Conservation (phyloP, 2,888 invertebrate species). For the Erebia palarica region DNA sequence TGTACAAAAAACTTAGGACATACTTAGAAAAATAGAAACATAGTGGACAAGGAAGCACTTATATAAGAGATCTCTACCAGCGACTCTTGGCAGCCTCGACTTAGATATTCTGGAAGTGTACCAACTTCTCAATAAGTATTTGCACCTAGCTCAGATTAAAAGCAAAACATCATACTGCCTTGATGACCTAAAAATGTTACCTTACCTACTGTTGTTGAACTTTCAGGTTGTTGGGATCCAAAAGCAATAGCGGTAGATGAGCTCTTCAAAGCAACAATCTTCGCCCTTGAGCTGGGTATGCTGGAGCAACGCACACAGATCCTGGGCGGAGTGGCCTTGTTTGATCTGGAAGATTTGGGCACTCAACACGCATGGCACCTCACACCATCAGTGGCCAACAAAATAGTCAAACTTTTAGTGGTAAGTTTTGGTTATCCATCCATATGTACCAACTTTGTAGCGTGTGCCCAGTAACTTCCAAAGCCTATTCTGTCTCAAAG, state of each 20-base stretch:
- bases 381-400: constrained; percentile 36
- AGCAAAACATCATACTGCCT: not conserved
- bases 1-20: too few species aligned
- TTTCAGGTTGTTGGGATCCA: constrained; percentile 88
- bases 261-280: constrained; percentile 85
- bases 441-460: too few species aligned
- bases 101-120: too few species aligned
- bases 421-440: constrained; percentile 64
- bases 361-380: constrained; percentile 88
- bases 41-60: too few species aligned
- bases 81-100: too few species aligned
- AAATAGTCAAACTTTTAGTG: constrained; percentile 61
- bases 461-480: too few species aligned
- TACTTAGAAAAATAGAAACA: too few species aligned
- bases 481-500: too few species aligned
- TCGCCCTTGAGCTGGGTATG: constrained; percentile 87
- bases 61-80: too few species aligned
- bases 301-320: constrained; percentile 89
- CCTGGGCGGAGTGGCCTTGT: constrained; percentile 88
- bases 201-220: not conserved
- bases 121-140: too few species aligned
- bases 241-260: constrained; percentile 85
- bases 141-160: too few species aligned
- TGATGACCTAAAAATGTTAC: not conserved
- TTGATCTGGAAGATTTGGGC: constrained; percentile 87